Evolutionary conservation across 2,797 vertebrate genomes (phyloP).

Genomic region (Rhabdophis nuchalis): DNA sequence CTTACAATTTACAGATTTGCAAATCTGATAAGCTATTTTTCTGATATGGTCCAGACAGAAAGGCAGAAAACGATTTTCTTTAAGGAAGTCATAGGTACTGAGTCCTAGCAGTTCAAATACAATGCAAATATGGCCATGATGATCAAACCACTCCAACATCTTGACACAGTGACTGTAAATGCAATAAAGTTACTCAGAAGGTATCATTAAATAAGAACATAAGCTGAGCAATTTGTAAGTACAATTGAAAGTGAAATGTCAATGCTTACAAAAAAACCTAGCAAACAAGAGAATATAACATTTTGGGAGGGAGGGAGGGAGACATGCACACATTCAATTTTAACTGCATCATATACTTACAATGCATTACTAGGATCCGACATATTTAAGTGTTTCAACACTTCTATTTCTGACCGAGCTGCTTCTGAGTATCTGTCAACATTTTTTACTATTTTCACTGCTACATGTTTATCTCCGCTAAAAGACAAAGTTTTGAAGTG

Average conservation of each 20-base stretch:
- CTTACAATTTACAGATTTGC: constrained; percentile 85
- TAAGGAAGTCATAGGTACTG: constrained; percentile 89
- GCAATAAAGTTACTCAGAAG: background rate
- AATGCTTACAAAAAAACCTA: background rate
- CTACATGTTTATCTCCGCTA: constrained; percentile 69
- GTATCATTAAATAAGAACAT: background rate
- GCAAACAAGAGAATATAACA: background rate
- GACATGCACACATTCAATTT: background rate
- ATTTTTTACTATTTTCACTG: constrained; percentile 92
- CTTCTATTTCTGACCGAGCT: constrained; percentile 82
- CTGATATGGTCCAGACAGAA: constrained; percentile 84
- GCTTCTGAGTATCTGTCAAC: constrained; percentile 82
- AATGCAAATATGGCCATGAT: constrained; percentile 84
- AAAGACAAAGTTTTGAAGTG: background rate
- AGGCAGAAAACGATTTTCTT: constrained; percentile 87
- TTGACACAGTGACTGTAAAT: constrained; percentile 78
- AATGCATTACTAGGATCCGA: constrained; percentile 72
- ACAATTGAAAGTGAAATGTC: background rate
- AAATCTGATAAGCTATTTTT: constrained; percentile 85
- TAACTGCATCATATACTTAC: constrained; percentile 68
- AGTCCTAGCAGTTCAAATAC: constrained; percentile 87
- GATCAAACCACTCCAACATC: constrained; percentile 89
- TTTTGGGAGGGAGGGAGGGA: too few species aligned
- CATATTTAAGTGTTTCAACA: constrained; percentile 79
- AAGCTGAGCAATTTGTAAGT: background rate